Percentiles rank a stretch among this genome's conserved stretches.
phyloP scores from a whole-genome alignment of 2,113 vertebrate genomes.

The Mesembrinibis cayennensis region DNA sequence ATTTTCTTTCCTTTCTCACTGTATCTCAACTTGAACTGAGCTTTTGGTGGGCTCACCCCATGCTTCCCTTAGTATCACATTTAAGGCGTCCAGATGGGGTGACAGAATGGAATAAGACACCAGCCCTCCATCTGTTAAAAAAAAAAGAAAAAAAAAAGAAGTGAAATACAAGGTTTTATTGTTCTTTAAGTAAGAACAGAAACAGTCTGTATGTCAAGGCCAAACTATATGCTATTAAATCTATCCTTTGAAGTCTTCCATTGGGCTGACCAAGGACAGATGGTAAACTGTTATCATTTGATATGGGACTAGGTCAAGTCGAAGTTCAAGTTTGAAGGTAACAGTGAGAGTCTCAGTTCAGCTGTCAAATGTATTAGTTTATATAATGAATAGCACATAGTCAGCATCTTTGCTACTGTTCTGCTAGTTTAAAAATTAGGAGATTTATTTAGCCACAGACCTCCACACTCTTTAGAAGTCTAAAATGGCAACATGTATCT shows the following conservation, averaged over 20 bases:
- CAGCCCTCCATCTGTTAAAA: slow-evolving; percentile 82
- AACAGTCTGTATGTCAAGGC: slow-evolving; percentile 79
- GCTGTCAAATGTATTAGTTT: slow-evolving; percentile 40
- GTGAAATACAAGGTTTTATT: slow-evolving; percentile 81
- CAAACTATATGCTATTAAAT: slow-evolving; percentile 82
- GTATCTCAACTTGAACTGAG: slow-evolving; percentile 36
- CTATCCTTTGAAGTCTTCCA: slow-evolving; percentile 73
- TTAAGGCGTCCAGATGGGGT: slow-evolving; percentile 72
- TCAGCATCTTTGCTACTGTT: slow-evolving; percentile 58
- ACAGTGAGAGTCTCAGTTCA: slow-evolving; percentile 53
- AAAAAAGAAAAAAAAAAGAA: slow-evolving; percentile 26
- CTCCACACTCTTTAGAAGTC: not conserved
- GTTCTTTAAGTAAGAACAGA: slow-evolving; percentile 85
- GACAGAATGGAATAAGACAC: slow-evolving; percentile 78
- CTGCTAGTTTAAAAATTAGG: slow-evolving; percentile 1
- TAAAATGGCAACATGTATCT: not conserved
- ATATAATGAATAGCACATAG: not conserved
- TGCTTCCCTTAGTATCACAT: slow-evolving; percentile 58
- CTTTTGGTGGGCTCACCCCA: slow-evolving; percentile 60
- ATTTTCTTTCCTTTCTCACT: slow-evolving; percentile 38
- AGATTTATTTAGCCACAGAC: slow-evolving; percentile 24
- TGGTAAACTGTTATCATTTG: slow-evolving; percentile 81
- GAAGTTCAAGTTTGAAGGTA: slow-evolving; percentile 82
- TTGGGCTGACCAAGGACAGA: slow-evolving; percentile 79
- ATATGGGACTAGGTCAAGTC: slow-evolving; percentile 81